Conservation (phyloP, 2,888 invertebrate species). For the Prenolepis imparis region DNA sequence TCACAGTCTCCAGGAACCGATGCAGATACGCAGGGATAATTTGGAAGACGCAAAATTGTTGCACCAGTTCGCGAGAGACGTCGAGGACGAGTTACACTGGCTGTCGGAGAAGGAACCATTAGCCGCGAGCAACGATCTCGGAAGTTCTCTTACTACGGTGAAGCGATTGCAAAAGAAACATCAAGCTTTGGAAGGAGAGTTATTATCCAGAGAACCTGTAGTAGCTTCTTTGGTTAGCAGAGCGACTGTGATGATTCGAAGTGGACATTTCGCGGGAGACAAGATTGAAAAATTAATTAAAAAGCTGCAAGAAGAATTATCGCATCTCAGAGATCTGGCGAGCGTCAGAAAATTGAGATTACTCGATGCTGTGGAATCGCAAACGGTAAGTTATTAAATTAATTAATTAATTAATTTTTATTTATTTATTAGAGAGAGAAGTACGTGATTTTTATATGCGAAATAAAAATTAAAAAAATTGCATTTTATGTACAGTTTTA, state of each 20-base stretch:
- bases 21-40: constrained; percentile 96
- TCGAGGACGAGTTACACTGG: constrained; percentile 97
- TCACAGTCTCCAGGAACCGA: constrained; percentile 94
- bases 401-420: neutral
- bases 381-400: constrained; percentile 88
- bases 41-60: constrained; percentile 95
- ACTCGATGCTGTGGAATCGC: constrained; percentile 93
- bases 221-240: constrained; percentile 91
- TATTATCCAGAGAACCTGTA: constrained; percentile 94
- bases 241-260: constrained; percentile 92
- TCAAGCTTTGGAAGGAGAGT: constrained; percentile 95
- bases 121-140: constrained; percentile 91
- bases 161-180: constrained; percentile 98
- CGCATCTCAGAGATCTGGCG: constrained; percentile 91
- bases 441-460: neutral
- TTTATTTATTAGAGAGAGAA: neutral
- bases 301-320: constrained; percentile 90
- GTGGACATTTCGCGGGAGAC: constrained; percentile 94
- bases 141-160: constrained; percentile 90
- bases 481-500: constrained; percentile 89
- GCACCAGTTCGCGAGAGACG: constrained; percentile 96
- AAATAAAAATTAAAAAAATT: constrained; percentile 28
- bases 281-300: constrained; percentile 91
- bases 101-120: constrained; percentile 92
- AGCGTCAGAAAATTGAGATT: constrained; percentile 91